Conservation (phyloP, 2,797 vertebrate genomes). For the Cephalopachus bancanus region DNA sequence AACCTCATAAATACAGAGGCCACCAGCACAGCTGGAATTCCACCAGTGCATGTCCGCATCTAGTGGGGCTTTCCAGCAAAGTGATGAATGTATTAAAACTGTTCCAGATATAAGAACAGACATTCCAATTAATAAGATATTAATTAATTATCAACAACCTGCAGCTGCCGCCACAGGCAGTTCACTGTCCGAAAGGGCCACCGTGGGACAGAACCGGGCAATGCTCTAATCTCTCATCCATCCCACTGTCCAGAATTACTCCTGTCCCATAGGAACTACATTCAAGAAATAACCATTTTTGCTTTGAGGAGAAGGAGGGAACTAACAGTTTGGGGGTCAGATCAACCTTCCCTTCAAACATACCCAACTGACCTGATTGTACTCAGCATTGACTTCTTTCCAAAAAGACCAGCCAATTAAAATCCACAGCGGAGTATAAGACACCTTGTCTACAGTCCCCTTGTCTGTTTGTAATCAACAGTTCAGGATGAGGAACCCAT, state of each 20-base stretch:
- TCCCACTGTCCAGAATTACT: background rate
- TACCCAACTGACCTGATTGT: background rate
- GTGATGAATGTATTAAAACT: background rate
- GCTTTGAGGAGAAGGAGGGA: background rate
- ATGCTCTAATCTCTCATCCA: background rate
- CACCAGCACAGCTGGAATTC: background rate
- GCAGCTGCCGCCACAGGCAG: background rate
- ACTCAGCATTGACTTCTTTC: background rate
- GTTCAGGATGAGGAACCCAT: too few species aligned
- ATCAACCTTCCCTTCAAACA: background rate
- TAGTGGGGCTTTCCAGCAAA: background rate
- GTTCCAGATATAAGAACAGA: background rate
- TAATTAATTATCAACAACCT: background rate
- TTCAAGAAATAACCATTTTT: background rate
- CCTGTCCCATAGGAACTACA: background rate
- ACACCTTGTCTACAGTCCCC: background rate
- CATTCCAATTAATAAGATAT: background rate
- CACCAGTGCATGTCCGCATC: accelerated
- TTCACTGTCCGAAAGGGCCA: background rate
- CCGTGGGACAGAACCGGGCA: background rate
- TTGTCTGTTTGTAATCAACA: background rate
- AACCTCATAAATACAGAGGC: background rate
- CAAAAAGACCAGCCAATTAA: background rate
- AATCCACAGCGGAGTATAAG: background rate
- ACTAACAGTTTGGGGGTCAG: background rate